Evolutionary conservation across 2,888 invertebrate genomes (phyloP), one percentile per base, ranked within the genome.

Genomic region (Mythimna vitellina): DNA sequence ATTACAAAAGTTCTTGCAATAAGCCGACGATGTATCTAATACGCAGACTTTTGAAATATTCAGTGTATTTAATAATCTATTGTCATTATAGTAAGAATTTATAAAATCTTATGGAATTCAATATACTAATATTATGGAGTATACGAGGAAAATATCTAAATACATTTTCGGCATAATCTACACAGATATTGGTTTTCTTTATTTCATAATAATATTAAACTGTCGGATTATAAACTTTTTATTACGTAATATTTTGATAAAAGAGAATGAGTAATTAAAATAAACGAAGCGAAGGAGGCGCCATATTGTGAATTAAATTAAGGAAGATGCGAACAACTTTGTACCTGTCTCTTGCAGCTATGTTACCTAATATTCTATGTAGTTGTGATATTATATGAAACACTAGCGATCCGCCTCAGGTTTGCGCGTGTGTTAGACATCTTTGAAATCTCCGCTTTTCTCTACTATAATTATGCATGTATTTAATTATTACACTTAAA

Each of bases 211-310:
- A 46, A n/a, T 58, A 60, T 77, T 60, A 35, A 54, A 64, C 49
- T 56, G 8, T 22, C 17, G 29, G 12, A 49, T 54, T 14, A 12
- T 60, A 56, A 51, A 70, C 53, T 51, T 32, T 32, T 20, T 56
- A 51, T 51, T 56, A 51, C 25, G n/a, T 70, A 64, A 60, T 64
- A 76, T 77, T 70, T 65, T 76, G n/a, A 42, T 76, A 60, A 60
- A 67, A 70, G 32, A 46, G 12, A 77, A 71, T 61, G 4, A 56
- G 38, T 65, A 71, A 78, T 77, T 71, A 61, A 71, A 29, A 9
- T 14, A 12, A 71, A 46, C 60, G 64, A 70, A 60, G 64, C 29
- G 49, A 64, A 32, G 17, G 14, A 12, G 29, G 49, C 54, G 64
- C 58, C 64, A 56, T 64, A 56, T 60, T 76, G 71, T 53, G 35